Percentiles rank a stretch among this genome's conserved stretches.
Evolutionary conservation across 1,140 invertebrate species (phyloP).

Genomic region (Thalassaphorura encarpata): DNA sequence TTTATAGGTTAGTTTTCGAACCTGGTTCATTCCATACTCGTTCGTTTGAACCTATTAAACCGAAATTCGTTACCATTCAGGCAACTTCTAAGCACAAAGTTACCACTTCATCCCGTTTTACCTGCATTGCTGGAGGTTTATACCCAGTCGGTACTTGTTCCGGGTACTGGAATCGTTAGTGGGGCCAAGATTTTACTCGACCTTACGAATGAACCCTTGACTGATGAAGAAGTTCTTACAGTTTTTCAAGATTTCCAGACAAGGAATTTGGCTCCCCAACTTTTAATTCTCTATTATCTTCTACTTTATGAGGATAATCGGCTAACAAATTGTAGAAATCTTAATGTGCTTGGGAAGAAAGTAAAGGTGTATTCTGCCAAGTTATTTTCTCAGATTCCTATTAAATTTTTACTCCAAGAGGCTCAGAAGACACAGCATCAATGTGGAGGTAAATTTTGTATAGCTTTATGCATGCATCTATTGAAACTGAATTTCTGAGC

Average conservation of each 20-base stretch:
- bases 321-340: conserved; percentile 49
- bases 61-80: conserved; percentile 35
- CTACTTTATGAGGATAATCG: conserved; percentile 86
- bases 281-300: conserved; percentile 84
- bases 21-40: too few species aligned
- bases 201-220: conserved; percentile 82
- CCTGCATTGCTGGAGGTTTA: conserved; percentile 91
- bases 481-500: not conserved
- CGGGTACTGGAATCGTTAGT: conserved; percentile 38
- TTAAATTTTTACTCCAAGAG: conserved; percentile 86
- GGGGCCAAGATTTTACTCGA: conserved; percentile 48
- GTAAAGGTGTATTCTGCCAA: conserved; percentile 78
- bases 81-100: conserved; percentile 75
- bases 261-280: conserved; percentile 66
- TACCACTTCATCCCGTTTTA: conserved; percentile 84
- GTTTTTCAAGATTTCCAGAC: conserved; percentile 63
- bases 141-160: conserved; percentile 81
- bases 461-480: too few species aligned
- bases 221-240: conserved; percentile 74
- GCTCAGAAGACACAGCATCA: conserved; percentile 83
- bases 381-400: conserved; percentile 81
- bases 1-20: conserved; percentile 52
- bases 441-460: conserved; percentile 54
- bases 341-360: conserved; percentile 60
- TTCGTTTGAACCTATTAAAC: not conserved